Evolutionary conservation across 1,140 invertebrate species (phyloP).

Genomic region (Heliothis subflexa): DNA sequence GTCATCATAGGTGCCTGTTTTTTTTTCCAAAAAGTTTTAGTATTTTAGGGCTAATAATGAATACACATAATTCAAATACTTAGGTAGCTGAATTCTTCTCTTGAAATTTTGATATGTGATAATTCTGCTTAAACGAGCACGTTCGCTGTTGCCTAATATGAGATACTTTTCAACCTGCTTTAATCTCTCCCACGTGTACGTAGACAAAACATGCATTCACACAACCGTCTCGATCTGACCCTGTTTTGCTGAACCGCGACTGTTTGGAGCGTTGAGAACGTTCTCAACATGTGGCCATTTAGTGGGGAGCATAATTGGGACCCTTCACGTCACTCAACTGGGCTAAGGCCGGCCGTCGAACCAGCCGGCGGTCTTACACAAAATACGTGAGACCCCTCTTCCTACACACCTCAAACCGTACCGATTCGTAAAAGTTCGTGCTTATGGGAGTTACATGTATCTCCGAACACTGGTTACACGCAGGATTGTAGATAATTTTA

Average conservation of each 20-base stretch:
- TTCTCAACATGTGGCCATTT: conserved; percentile 51
- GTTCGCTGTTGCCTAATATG: conserved; percentile 36
- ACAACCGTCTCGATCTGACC: conserved; percentile 49
- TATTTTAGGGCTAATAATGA: too few relatives aligned
- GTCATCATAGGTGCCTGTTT: too few relatives aligned
- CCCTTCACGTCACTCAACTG: conserved; percentile 77
- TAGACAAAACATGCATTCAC: conserved; percentile 44
- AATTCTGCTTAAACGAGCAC: conserved; percentile 30
- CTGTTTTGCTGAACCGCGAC: conserved; percentile 53
- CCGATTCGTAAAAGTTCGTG: neutral
- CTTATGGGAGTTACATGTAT: conserved; percentile 23
- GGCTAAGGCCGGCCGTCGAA: conserved; percentile 79
- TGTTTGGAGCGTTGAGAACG: conserved; percentile 52
- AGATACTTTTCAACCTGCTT: conserved; percentile 42
- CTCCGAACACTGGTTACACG: conserved; percentile 49
- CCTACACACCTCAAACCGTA: conserved; percentile 17
- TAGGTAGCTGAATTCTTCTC: too few relatives aligned
- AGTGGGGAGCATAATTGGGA: conserved; percentile 53
- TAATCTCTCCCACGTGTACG: conserved; percentile 44
- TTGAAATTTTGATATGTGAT: too few relatives aligned
- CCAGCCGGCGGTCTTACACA: conserved; percentile 45
- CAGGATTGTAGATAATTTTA: conserved; percentile 50
- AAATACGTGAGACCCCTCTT: conserved; percentile 35
- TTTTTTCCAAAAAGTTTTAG: too few relatives aligned
- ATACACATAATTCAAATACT: too few relatives aligned